Evolutionary conservation across 2,888 invertebrate species (phyloP).

Genomic region (Xestia c-nigrum): DNA sequence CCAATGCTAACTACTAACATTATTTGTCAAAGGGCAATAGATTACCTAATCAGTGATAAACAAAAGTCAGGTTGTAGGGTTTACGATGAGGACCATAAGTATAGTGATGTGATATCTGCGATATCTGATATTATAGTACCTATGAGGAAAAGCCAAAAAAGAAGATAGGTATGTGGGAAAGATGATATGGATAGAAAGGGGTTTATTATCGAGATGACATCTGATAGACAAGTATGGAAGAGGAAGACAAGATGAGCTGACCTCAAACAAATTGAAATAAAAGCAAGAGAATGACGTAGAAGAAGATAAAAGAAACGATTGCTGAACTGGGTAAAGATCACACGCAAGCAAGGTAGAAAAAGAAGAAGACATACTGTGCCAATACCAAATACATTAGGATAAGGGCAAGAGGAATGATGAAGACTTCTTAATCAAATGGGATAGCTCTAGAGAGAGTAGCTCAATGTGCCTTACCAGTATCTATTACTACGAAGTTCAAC

Average conservation of each 20-base stretch:
- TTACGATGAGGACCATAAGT: neutral
- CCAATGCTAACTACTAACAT: neutral
- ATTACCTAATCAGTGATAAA: neutral
- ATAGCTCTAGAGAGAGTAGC: neutral
- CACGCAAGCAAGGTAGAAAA: neutral
- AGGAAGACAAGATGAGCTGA: neutral
- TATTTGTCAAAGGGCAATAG: neutral
- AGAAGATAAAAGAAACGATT: neutral
- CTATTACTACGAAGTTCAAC: slow-evolving; percentile 3
- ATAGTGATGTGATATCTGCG: neutral
- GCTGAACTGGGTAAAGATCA: neutral
- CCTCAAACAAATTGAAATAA: neutral
- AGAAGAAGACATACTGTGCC: neutral
- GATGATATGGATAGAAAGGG: neutral
- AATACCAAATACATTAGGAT: neutral
- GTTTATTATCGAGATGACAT: neutral
- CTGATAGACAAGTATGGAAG: neutral
- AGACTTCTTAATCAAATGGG: neutral
- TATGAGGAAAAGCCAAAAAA: neutral
- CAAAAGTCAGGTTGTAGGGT: neutral
- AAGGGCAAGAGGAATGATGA: neutral
- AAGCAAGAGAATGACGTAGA: neutral
- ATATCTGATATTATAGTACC: neutral
- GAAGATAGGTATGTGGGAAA: neutral
- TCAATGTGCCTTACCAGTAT: neutral